phyloP scores from a whole-genome alignment of 2,113 vertebrate genomes.

The Vulpes vulpes region DNA sequence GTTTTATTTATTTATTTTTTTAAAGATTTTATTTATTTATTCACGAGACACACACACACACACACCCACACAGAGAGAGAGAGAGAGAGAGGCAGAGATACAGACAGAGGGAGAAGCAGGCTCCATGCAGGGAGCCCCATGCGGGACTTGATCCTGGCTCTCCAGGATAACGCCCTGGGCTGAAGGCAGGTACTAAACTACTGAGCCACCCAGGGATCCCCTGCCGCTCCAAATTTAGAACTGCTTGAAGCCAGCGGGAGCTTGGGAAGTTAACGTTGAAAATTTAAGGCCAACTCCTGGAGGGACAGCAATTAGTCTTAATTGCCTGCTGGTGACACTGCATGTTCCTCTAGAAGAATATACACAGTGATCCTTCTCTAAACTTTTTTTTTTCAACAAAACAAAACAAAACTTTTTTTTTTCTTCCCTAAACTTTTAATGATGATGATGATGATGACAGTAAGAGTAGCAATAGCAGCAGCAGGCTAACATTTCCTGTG shows the following conservation, averaged over 20 bases:
- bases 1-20: too few species aligned
- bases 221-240: slow-evolving; percentile 29
- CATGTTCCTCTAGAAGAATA: slow-evolving; percentile 1
- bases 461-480: neutral
- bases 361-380: neutral
- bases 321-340: neutral
- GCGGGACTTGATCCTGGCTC: too few species aligned
- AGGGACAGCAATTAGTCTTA: slow-evolving; percentile 21
- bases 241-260: neutral
- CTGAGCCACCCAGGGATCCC: too few species aligned
- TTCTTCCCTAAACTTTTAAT: neutral
- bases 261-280: neutral
- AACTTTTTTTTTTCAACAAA: neutral
- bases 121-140: too few species aligned
- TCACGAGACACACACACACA: too few species aligned
- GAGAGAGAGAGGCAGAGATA: too few species aligned
- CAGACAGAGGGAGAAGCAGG: too few species aligned
- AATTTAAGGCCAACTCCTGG: neutral
- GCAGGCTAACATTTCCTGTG: neutral
- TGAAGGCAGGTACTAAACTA: too few species aligned
- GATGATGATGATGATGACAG: neutral
- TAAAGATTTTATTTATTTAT: too few species aligned
- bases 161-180: too few species aligned
- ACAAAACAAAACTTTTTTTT: too few species aligned
- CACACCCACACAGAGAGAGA: too few species aligned